Evolutionary conservation across 2,113 vertebrate genomes (phyloP).

Genomic region (Tichodroma muraria): DNA sequence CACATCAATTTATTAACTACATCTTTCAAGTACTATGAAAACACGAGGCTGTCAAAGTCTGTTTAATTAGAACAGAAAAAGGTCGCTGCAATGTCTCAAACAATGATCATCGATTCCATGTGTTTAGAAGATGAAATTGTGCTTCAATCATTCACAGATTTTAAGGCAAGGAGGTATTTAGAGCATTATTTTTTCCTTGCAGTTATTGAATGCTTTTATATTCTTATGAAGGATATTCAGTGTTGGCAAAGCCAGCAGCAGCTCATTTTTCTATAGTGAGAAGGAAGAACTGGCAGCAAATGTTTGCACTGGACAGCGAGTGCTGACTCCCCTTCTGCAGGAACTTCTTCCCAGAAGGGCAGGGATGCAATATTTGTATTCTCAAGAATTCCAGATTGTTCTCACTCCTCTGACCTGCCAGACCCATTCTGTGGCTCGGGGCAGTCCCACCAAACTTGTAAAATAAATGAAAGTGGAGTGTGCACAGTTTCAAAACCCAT

Average conservation of each 20-base stretch:
- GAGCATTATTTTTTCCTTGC: not conserved
- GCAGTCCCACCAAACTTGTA: not conserved
- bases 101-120: not conserved
- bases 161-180: not conserved
- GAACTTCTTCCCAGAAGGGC: not conserved
- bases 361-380: not conserved
- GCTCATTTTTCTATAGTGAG: not conserved
- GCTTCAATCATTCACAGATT: not conserved
- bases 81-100: not conserved
- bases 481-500: not conserved
- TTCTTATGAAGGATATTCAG: not conserved
- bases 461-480: not conserved
- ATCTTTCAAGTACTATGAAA: not conserved
- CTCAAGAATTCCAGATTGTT: not conserved
- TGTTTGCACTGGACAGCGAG: not conserved
- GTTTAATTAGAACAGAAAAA: not conserved
- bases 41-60: not conserved
- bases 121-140: not conserved
- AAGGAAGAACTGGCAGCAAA: not conserved
- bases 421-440: not conserved
- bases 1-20: not conserved
- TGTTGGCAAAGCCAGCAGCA: not conserved
- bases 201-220: not conserved
- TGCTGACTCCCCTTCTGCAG: not conserved
- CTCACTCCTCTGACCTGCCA: not conserved